phyloP scores from a whole-genome alignment of 2,888 invertebrate genomes.

The Scelioninae gen. 1 region DNA sequence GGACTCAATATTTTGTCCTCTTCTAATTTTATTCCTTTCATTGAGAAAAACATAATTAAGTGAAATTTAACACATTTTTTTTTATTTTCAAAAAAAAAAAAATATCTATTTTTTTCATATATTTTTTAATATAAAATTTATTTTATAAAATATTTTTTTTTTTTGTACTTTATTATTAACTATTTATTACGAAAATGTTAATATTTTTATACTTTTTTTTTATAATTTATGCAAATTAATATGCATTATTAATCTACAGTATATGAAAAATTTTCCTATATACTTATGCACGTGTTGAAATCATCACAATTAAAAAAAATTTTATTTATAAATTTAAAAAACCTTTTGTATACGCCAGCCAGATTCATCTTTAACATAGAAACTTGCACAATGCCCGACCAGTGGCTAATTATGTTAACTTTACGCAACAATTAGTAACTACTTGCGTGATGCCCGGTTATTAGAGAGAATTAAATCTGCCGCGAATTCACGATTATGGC shows the following conservation, averaged over 20 bases:
- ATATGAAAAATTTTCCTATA: not conserved
- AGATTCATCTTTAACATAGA: constrained; percentile 13
- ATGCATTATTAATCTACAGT: too few species aligned
- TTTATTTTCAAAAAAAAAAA: not conserved
- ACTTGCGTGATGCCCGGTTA: constrained; percentile 59
- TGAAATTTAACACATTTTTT: not conserved
- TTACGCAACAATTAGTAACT: constrained; percentile 65
- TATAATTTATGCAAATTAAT: too few species aligned
- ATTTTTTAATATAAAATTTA: too few species aligned
- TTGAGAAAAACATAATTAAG: not conserved
- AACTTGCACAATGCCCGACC: constrained; percentile 43
- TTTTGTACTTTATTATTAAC: too few species aligned
- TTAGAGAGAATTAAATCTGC: constrained; percentile 59
- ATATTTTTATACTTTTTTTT: too few species aligned
- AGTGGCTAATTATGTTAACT: constrained; percentile 60
- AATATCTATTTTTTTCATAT: too few species aligned
- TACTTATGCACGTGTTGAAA: constrained; percentile 18
- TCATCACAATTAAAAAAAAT: constrained; percentile 38
- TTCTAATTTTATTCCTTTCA: too few species aligned
- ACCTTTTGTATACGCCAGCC: not conserved
- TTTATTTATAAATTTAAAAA: constrained; percentile 40
- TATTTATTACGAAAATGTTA: too few species aligned
- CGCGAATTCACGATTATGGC: constrained; percentile 36
- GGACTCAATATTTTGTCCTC: too few species aligned
- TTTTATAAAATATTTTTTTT: too few species aligned